Evolutionary conservation across 2,113 vertebrate species (phyloP), one percentile per base, ranked within the genome.

Genomic region (Neodon shergylaensis): DNA sequence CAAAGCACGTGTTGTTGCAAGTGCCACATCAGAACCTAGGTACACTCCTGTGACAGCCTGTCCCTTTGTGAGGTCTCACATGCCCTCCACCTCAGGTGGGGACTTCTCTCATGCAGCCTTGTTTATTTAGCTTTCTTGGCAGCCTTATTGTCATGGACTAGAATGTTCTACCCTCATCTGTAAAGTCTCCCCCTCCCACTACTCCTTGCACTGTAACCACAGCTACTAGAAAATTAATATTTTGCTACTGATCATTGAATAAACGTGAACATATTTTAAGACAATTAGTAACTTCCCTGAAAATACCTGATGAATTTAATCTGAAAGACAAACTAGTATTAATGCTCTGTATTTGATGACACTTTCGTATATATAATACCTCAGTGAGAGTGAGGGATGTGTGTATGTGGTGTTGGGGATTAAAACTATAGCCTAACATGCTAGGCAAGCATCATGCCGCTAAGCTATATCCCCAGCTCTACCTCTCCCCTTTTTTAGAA

Each of bases 211-310:
- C 58, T 85, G 3, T 94, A 96, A 82, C 44, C 93, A 33, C 68
- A 92, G 42, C 88, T 91, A 58, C 79, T 96, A 89, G 92, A 70
- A 96, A 94, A 92, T 96, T 47, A 93, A 93, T 96, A 97, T 96
- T 97, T 97, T 98, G 95, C 81, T 96, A 70, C 90, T 61, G 81
- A 76, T 93, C 74, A 94, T 83, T 82, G 72, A 96, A 96, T 98
- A 96, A 97, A 97, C 12, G 19, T 73, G 36, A 94, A 86, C 91
- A 5, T 98, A 87, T 97, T 97, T 96, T 76, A 39, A 47, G 79
- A 87, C 88, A 94, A 39, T 83, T 36, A 86, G 47, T 84, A 33
- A 90, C 12, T 95, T 95, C 58, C 92, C 21, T 88, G 65, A 72
- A 85, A 92, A 95, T 33, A 61, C 74, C 42, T 88, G 42, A 73